Evolutionary conservation across 2,797 vertebrate genomes (phyloP), one percentile per base, ranked within the genome.

Genomic region (Thaleichthys pacificus): DNA sequence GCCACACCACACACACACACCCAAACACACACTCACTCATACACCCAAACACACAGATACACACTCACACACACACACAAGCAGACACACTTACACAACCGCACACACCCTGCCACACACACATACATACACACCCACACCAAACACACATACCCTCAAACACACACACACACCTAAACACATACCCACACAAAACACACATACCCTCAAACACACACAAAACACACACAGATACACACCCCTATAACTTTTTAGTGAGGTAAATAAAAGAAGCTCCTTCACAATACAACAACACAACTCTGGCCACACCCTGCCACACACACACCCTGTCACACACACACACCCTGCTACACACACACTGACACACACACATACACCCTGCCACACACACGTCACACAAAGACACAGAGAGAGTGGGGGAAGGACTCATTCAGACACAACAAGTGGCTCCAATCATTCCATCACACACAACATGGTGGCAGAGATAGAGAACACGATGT

Each of bases 251-350:
- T 84, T 85, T 83, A 85, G 72, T 71, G 57, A 64, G 56, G 65
- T 81, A 81, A 88, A 88, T 82, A 87, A 89, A 85, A 86, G 82
- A 73, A 74, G 83, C 42, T 73, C 51, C 75, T 56, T 63, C 70
- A 85, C 81, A 88, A 85, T 80, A 84, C 77, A 26, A 26, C 26
- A 26, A 26, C 26, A 26, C 26, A 61, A 68, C 78, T 77, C 15
- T 77, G 79, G 75, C 79, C 81, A 73, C 70, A 85, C 84, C 84
- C 87, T 86, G 84, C 22, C 22, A 64, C 35, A 85, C 80, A 68
- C 60, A 32, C 77, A 88, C 82, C 90, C 89, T 85, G 70, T 82
- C 19, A 76, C 75, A 85, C 79, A 83, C 85, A 88, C 85, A 71
- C 22, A 79, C 78, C 83, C 83, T 88, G 83, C 82, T 78, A 86